These are phyloP conservation scores for Autographa pulchrina DNA, from an alignment of 2,888 invertebrate genomes.

Conservation along the genomic window DNA sequence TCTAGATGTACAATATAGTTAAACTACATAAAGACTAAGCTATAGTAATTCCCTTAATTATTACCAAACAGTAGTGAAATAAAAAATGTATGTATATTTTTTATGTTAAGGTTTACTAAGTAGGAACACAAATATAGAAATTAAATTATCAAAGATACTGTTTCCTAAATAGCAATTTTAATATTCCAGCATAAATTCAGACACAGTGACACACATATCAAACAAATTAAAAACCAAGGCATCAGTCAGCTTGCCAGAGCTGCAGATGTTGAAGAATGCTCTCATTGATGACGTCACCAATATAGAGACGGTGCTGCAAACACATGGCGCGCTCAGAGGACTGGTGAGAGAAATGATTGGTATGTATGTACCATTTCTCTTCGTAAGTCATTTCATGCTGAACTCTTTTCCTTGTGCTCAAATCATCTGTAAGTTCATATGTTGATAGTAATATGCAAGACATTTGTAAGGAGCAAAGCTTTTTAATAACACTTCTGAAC, in stretches of 20 bases:
- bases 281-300: constrained; percentile 75
- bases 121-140: no score
- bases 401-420: neutral
- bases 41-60: no score
- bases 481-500: no score
- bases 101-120: no score
- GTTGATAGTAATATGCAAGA: no score
- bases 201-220: constrained; percentile 68
- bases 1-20: no score
- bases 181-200: constrained; percentile 66
- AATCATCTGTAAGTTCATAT: no score
- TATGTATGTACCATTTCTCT: constrained; percentile 48
- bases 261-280: constrained; percentile 77
- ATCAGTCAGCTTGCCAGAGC: constrained; percentile 65
- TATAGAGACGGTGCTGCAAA: constrained; percentile 71
- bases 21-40: no score
- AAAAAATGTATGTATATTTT: no score
- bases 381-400: no score
- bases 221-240: constrained; percentile 78
- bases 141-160: neutral
- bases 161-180: neutral
- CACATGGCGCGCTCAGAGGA: constrained; percentile 82
- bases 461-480: no score
- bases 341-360: constrained; percentile 88
- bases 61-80: no score